Evolutionary conservation across 2,113 vertebrate species (phyloP).

Genomic region (Dicerorhinus sumatrensis): DNA sequence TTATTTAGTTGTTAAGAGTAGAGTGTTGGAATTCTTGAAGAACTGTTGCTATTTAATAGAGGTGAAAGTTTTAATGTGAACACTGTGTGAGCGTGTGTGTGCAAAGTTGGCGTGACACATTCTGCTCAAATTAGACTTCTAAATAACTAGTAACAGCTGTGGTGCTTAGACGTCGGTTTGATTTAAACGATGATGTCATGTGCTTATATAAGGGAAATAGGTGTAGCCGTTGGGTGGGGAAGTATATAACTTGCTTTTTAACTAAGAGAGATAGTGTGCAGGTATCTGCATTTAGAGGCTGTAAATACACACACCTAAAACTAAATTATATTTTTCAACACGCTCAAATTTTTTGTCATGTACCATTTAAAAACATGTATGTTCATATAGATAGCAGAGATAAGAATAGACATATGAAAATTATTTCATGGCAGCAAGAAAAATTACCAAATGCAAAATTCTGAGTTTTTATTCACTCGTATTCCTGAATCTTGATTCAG

Average conservation of each 20-base stretch:
- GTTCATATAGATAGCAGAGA: conserved; percentile 26
- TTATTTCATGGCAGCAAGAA: not conserved
- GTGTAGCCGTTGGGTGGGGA: not conserved
- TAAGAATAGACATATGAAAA: conserved; percentile 21
- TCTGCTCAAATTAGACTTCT: conserved; percentile 79
- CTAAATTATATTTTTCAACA: conserved; percentile 38
- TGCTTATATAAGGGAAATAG: conserved; percentile 72
- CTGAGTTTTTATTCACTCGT: not conserved
- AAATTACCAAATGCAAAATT: conserved; percentile 39
- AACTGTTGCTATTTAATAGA: conserved; percentile 80
- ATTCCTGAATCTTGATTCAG: not conserved
- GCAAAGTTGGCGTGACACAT: conserved; percentile 73
- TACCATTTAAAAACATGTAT: conserved; percentile 17
- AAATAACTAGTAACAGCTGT: conserved; percentile 74
- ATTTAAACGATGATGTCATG: conserved; percentile 58
- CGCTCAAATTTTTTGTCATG: not conserved
- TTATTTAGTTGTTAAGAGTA: conserved; percentile 81
- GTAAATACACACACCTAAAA: not conserved
- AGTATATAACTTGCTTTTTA: not conserved
- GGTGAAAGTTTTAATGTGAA: conserved; percentile 61
- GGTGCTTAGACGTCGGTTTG: conserved; percentile 75
- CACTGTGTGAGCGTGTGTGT: not conserved
- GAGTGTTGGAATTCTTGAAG: conserved; percentile 78
- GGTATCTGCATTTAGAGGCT: not conserved
- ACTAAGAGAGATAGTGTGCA: not conserved